Base-by-base conservation (phyloP, 2,888 invertebrate genomes). In the Ornithoptera priamus region DNA sequence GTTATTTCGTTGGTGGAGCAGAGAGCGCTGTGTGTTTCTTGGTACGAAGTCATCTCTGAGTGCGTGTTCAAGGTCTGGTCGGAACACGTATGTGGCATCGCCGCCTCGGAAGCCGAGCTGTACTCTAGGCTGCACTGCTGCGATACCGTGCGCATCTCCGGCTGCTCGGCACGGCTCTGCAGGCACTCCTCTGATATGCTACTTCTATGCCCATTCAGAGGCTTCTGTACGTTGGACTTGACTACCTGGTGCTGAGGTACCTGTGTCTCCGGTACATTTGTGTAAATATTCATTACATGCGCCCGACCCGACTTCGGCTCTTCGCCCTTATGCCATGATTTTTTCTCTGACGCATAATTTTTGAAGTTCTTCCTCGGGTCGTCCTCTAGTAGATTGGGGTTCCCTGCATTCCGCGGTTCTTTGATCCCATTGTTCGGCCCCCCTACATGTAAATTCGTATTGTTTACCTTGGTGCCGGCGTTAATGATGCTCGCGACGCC, bases 401-500 rank as follows among this genome's bases (percentile, higher is more conserved):
- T 95, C 17, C 93, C 84, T 2, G 80, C 81, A 64, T 93, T 93
- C 67, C 94, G 93, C 0, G 92, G 86, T 74, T 94, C 95, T 75
- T 94, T 94, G 0, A 94, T 90, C 0, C 93, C 93, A 73, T 90
- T 94, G 70, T 88, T 90, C 0, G 86, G 83, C 72, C 93, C 86
- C 77, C 96, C 95, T 0, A 95, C 95, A 78, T 96, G 96, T 73
- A 97, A 94, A 81, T 97, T 97, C 0, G 96, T 96, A 74, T 97
- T 97, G 80, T 97, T 96, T 0, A 96, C 95, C 88, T 97, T 97
- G 2, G 95, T 95, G 57, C 96, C 95, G 0, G 95, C 93, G 71
- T 95, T 95, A 71, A 96, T 94, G 22, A 96, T 94, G 75, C 93
- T 94, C 0, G 94, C 92, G 62, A 94, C 87, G 66, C 93, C 93